These are phyloP conservation scores for Esperia sulphurella DNA, from an alignment of 2,888 invertebrate genomes.

Conservation along the genomic window DNA sequence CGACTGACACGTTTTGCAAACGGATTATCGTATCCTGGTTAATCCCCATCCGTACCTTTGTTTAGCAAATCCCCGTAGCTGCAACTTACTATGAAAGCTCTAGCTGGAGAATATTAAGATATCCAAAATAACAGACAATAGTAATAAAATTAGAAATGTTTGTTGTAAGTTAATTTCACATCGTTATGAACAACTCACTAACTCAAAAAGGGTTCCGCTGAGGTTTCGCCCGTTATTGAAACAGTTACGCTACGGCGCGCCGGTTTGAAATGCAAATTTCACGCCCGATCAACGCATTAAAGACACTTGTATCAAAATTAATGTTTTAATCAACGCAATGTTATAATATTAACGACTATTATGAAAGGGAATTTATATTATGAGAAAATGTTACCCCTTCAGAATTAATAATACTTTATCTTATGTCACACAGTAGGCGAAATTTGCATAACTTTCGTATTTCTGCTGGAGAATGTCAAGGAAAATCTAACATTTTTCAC, in stretches of 20 bases:
- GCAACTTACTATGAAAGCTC: background rate
- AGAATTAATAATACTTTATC: background rate
- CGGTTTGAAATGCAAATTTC: slow-evolving; percentile 15
- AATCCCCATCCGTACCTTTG: slow-evolving; percentile 32
- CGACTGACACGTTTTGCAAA: slow-evolving; percentile 69
- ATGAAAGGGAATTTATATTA: slow-evolving; percentile 2
- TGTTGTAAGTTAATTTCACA: slow-evolving; percentile 6
- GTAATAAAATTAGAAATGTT: slow-evolving; percentile 3
- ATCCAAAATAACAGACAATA: slow-evolving; percentile 3
- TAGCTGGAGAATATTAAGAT: slow-evolving; percentile 1
- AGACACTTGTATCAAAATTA: slow-evolving; percentile 14
- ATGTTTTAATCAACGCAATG: slow-evolving; percentile 9
- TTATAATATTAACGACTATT: slow-evolving; percentile 2
- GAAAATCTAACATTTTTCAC: background rate
- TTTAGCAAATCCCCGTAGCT: slow-evolving; percentile 3
- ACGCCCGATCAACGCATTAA: slow-evolving; percentile 9
- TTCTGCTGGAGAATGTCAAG: background rate
- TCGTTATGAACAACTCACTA: slow-evolving; percentile 10
- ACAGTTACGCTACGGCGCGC: slow-evolving; percentile 3
- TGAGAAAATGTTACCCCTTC: background rate
- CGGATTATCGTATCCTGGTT: slow-evolving; percentile 62
- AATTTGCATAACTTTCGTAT: slow-evolving; percentile 6
- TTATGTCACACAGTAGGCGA: background rate
- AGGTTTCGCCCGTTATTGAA: slow-evolving; percentile 7
- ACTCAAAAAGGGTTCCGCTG: slow-evolving; percentile 2